These are phyloP conservation scores for Lasioglossum vierecki DNA, from an alignment of 2,888 invertebrate genomes.

Conservation along the genomic window DNA sequence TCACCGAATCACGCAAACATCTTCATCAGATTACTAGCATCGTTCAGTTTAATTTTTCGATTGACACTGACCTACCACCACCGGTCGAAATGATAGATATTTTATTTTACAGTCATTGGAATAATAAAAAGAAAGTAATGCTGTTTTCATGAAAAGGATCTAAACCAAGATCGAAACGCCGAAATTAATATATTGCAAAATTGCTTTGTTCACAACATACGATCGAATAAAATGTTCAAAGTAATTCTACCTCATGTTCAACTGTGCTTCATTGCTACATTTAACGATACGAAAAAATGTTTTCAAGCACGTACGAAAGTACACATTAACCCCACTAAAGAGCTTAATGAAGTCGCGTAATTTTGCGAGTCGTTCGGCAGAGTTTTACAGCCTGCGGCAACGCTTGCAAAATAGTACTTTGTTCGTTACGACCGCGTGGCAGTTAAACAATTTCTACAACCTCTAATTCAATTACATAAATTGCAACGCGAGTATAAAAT, in stretches of 20 bases:
- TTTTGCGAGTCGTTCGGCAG: neutral
- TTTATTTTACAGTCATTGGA: too few species aligned
- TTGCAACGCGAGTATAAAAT: neutral
- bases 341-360: neutral
- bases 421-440: neutral
- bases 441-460: slow-evolving; percentile 4
- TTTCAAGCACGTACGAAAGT: neutral
- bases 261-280: neutral
- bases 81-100: too few species aligned
- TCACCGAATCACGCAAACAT: neutral
- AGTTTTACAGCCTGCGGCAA: neutral
- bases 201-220: too few species aligned
- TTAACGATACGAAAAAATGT: neutral
- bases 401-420: neutral
- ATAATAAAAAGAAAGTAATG: too few species aligned
- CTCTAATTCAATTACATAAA: slow-evolving; percentile 6
- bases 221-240: too few species aligned
- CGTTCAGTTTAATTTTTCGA: neutral
- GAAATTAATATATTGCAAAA: too few species aligned
- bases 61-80: too few species aligned
- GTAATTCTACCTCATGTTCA: neutral
- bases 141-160: too few species aligned
- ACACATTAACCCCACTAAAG: neutral
- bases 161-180: too few species aligned
- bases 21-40: neutral